Base-by-base conservation (phyloP, 1,140 invertebrate species). In the Micrasema longulum region DNA sequence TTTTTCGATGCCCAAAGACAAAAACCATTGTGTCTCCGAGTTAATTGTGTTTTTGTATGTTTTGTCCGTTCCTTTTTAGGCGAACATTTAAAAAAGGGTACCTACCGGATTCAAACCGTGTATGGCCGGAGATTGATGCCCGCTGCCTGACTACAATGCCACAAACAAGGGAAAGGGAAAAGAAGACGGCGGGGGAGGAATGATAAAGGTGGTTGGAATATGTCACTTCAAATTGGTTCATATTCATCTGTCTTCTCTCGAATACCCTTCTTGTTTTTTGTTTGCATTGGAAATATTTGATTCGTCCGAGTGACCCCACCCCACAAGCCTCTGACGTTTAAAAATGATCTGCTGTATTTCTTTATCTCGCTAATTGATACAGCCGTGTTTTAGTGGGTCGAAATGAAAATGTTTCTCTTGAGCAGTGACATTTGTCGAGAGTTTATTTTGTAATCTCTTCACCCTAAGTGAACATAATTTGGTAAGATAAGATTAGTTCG, bases 21-120 rank as follows among this genome's bases (percentile, higher is more conserved):
- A 62, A 72, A 72, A 63, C 66, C 66, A 73, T 73, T 73, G 71
- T 73, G 65, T 73, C 55, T 35, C 66, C 66, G 23, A 50, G 65
- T 73, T 73, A 73, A 73, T 73, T 73, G 66, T 73, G 60, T 73
- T 73, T 73, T 73, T 73, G 38, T 38, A 66, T 62, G n/a, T 23
- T 65, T 63, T 66, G 31, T 43, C 66, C 62, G n/a, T 72, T 43
- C 22, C 52, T 66, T 66, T 72, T 72, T 66, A 57, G 35, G 63
- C 60, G 48, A 31, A 26, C 65, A 35, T 60, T 72, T 64, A 53
- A 47, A 43, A n/a, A 66, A 66, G 64, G 53, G 45, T 50, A 52
- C 50, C 70, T 65, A 72, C 70, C 60, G 53, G 60, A 72, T 66
- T 53, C 16, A 47, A 43, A 38, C 41, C 65, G 22, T 10, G 22